Evolutionary conservation across 2,113 vertebrate genomes (phyloP), one percentile per base, ranked within the genome.

Genomic region (Seriola rivoliana): DNA sequence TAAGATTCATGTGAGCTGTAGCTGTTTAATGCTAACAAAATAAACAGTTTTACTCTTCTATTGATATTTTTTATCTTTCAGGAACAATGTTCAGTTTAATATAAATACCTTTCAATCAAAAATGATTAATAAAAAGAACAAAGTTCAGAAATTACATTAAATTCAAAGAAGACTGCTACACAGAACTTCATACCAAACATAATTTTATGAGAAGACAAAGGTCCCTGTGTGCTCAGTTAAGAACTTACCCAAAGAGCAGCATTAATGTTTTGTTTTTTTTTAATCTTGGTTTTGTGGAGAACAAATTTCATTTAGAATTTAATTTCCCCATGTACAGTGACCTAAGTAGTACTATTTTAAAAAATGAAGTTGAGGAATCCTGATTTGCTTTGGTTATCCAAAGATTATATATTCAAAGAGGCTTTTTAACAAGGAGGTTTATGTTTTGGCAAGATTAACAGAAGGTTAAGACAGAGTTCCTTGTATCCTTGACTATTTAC

Each of bases 61-160:
- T 8, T 2, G 25, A 72, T 46, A 72, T 21, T 38, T 40, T 36
- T 69, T 50, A 46, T 29, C 50, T 78, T 60, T 52, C 25, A 77
- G 5, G 19, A 57, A 7, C 23, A 76, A 57, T 10, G 21, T 29
- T 3, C 25, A 14, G 25, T 72, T 32, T 12, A 13, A 29, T 42
- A 19, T 70, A 25, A 71, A 44, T 11, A 12, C 16, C 21, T 57
- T 57, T 57, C 21, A 42, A 29, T 11, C 44, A 44, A 17, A 59
- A 42, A 60, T 6, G 1, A 5, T 42, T 32, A 19, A 11, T 19
- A 48, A 21, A n/a, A 13, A 36, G 29, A 69, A 4, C 29, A 52
- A 36, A 54, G 3, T 34, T 13, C 13, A n/a, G 5, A 52, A n/a
- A 34, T 50, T 55, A 55, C 9, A n/a, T 55, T 23, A 23, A 55